Evolutionary conservation across 2,888 invertebrate species (phyloP), one percentile per base, ranked within the genome.

Genomic region (Ormyrus nitidulus): DNA sequence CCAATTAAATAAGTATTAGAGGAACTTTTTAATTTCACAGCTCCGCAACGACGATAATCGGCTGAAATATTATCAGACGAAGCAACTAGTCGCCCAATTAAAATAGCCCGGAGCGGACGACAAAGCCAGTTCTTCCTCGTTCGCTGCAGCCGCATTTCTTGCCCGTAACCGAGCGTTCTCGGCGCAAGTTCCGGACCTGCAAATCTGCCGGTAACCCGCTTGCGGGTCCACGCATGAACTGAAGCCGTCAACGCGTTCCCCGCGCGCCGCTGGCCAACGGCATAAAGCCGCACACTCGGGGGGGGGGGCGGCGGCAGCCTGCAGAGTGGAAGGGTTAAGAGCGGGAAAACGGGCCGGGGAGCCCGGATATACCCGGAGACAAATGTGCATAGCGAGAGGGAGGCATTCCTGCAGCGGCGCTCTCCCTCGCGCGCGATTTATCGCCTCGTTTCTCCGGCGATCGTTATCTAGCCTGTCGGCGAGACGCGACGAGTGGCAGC

Each of bases 351-450:
- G 54, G 13, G 5, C 19, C 53, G 5, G 49, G 7, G 49, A 8
- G 11, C 71, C 10, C 51, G 58, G 11, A 71, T 61, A 59, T 49
- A 34, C 6, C 19, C 51, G 8, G 34, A 49, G 34, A 51, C 61
- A 71, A 46, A 61, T 71, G 71, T 9, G 10, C 34, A 48, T 64
- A 64, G 64, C 44, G n/a, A 58, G 13, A 58, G 48, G 34, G 59
- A 59, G 65, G 19, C 49, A 13, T 9, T 59, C 7, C 13, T 51
- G 49, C 65, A 48, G 75, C 72, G 74, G 81, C 80, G 82, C 82
- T 82, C 34, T 34, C 34, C 3, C 13, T 19, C 5, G 10, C 13
- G 73, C 75, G 68, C 74, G 84, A 84, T 85, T 85, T 85, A 85
- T 85, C 62, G 73, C 70, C 13, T 61, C 70, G 64, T 65, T 56